Evolutionary conservation across 2,888 invertebrate species (phyloP).

Genomic region (Capitulum mitella): DNA sequence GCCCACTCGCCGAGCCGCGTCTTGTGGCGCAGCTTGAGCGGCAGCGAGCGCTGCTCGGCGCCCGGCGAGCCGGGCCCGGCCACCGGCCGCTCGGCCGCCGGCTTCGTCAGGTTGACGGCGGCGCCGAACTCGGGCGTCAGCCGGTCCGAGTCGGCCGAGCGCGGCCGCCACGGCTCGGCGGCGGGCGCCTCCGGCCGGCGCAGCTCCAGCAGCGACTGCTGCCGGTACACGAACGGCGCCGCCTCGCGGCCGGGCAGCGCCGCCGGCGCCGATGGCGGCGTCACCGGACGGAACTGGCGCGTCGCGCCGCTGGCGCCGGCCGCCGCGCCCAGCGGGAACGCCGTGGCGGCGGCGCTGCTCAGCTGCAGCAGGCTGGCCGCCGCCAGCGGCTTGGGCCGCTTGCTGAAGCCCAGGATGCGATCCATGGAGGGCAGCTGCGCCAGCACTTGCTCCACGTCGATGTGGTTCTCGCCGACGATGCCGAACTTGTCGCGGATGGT

Average conservation of each 20-base stretch:
- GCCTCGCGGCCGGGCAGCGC: background rate
- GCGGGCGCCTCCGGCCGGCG: background rate
- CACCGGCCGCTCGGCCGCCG: conserved; percentile 46
- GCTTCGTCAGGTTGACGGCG: conserved; percentile 39
- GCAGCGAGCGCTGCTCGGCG: conserved; percentile 54
- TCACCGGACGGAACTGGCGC: background rate
- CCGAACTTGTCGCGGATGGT: conserved; percentile 90
- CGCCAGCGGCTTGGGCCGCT: conserved; percentile 53
- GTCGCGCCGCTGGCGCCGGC: background rate
- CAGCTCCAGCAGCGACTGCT: conserved; percentile 18
- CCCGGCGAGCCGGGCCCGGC: conserved; percentile 23
- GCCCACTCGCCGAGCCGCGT: conserved; percentile 77
- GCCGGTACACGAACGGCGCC: background rate
- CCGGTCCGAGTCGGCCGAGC: conserved; percentile 4
- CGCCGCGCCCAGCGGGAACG: background rate
- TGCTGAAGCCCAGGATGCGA: conserved; percentile 73
- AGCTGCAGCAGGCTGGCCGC: conserved; percentile 42
- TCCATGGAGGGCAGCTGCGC: conserved; percentile 76
- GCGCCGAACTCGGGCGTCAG: conserved; percentile 10
- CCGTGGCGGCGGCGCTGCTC: background rate
- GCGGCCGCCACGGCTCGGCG: background rate
- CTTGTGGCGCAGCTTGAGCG: conserved; percentile 84
- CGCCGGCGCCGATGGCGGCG: background rate
- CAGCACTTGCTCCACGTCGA: conserved; percentile 83
- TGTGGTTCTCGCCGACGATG: conserved; percentile 75